phyloP scores from a whole-genome alignment of 2,113 vertebrate genomes.

The Phyllopteryx taeniolatus region DNA sequence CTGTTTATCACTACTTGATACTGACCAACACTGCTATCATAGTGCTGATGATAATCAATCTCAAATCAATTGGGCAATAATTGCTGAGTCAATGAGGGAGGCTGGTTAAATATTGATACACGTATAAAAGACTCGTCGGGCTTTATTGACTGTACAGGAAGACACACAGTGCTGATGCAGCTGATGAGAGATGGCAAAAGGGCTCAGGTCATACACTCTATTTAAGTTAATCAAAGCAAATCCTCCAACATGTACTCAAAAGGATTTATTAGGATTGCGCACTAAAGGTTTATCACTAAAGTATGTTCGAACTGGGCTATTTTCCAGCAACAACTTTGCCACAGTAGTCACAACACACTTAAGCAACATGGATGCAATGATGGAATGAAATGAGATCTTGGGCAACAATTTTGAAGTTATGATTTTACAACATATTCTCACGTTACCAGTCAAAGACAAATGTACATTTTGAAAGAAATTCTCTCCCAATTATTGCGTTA shows the following conservation, averaged over 20 bases:
- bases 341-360: neutral
- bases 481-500: no score
- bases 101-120: constrained; percentile 84
- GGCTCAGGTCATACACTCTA: constrained; percentile 62
- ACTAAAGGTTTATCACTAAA: neutral
- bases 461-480: no score
- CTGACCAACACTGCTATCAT: constrained; percentile 51
- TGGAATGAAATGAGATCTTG: no score
- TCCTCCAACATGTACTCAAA: constrained; percentile 1
- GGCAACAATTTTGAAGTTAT: neutral
- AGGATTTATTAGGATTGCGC: neutral
- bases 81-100: constrained; percentile 81
- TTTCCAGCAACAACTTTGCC: neutral
- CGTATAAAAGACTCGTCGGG: constrained; percentile 80
- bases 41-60: constrained; percentile 80
- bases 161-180: constrained; percentile 66
- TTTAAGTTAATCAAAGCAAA: constrained; percentile 62
- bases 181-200: constrained; percentile 41
- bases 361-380: neutral
- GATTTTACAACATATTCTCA: neutral
- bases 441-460: no score
- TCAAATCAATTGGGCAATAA: constrained; percentile 83
- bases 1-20: constrained; percentile 51
- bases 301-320: neutral
- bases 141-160: constrained; percentile 73